phyloP scores from a whole-genome alignment of 2,797 vertebrate species.

The Ceryle rudis region DNA sequence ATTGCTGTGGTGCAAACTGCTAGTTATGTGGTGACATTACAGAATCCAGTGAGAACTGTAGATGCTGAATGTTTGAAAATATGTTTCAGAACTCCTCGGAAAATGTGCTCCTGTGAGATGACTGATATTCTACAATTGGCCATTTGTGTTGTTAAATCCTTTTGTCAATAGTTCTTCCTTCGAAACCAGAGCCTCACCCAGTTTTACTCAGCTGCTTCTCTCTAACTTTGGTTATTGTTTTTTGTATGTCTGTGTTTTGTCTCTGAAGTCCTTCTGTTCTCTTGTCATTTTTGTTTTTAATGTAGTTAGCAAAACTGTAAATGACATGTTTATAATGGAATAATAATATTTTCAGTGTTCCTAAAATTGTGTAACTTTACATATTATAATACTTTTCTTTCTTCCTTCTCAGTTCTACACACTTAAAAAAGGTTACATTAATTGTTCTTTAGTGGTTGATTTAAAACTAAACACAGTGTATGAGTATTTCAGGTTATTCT shows the following conservation, averaged over 20 bases:
- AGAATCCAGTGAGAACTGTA: background rate
- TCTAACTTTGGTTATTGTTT: background rate
- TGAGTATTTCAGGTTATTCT: slow-evolving; percentile 17
- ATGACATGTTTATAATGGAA: background rate
- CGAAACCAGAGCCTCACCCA: background rate
- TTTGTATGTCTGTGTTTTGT: background rate
- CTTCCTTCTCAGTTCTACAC: background rate
- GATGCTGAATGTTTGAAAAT: background rate
- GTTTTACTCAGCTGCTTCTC: background rate
- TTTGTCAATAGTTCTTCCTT: background rate
- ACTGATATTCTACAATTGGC: background rate
- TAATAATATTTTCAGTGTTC: background rate
- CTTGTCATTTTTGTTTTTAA: background rate
- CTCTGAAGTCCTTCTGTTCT: background rate
- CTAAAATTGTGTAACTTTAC: background rate
- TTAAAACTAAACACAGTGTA: background rate
- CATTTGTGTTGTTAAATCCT: background rate
- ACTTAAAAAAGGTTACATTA: background rate
- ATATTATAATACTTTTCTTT: background rate
- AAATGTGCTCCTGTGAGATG: background rate
- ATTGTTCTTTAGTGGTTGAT: background rate
- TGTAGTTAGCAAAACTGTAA: background rate
- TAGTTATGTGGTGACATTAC: background rate
- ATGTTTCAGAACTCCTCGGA: background rate
- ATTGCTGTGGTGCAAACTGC: background rate